These are phyloP conservation scores for Meleagris gallopavo DNA, from an alignment of 2,113 vertebrate species.

Conservation along the genomic window DNA sequence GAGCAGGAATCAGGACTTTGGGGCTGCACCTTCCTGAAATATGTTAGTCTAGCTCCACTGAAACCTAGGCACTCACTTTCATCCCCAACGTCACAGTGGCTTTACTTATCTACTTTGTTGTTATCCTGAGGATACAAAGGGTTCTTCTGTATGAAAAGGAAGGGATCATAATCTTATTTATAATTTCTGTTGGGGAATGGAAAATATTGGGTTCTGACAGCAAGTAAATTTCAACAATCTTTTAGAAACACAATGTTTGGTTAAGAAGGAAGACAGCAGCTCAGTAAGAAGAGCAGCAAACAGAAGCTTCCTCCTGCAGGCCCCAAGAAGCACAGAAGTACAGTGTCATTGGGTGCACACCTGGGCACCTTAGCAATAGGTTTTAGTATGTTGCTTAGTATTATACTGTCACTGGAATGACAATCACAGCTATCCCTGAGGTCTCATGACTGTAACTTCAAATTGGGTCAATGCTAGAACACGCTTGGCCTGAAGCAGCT, in stretches of 20 bases:
- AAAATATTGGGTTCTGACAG: background rate
- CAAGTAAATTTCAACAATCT: background rate
- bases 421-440: background rate
- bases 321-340: rapidly evolving
- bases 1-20: background rate
- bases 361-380: rapidly evolving
- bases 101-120: background rate
- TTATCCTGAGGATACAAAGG: background rate
- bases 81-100: background rate
- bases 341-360: rapidly evolving
- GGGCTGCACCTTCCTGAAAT: background rate
- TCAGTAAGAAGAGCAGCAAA: background rate
- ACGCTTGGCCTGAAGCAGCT: background rate
- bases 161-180: background rate
- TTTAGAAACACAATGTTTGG: background rate
- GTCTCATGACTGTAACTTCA: background rate
- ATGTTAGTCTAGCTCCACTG: background rate
- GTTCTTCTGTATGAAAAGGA: background rate
- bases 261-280: background rate
- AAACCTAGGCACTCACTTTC: background rate
- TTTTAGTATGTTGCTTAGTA: background rate
- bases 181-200: background rate
- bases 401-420: background rate
- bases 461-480: background rate
- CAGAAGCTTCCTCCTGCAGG: background rate